A percentile compares a stretch with the other conserved stretches of the same genome.
These are phyloP conservation scores for Porphyrio hochstetteri DNA, from an alignment of 2,113 vertebrate species.

Conservation along the genomic window DNA sequence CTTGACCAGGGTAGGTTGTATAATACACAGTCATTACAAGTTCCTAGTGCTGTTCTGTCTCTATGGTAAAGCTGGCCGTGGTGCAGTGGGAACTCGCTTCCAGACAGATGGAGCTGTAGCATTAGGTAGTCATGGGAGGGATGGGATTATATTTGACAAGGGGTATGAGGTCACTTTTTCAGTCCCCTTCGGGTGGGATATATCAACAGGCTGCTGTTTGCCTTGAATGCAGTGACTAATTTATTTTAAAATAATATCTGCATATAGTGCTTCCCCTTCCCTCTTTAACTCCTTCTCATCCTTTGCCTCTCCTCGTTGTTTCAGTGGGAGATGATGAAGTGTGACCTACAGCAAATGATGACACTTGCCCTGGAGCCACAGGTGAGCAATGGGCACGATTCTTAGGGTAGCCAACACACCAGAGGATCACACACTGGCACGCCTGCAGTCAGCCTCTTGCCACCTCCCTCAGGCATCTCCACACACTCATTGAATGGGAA, in stretches of 20 bases:
- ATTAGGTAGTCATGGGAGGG: slow-evolving; percentile 8
- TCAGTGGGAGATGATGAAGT: not conserved
- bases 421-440: not conserved
- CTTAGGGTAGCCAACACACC: not conserved
- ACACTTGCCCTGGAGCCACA: not conserved
- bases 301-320: not conserved
- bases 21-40: not conserved
- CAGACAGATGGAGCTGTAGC: slow-evolving; percentile 17
- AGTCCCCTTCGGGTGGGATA: slow-evolving; percentile 31
- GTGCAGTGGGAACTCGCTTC: not conserved
- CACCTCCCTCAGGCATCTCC: not conserved
- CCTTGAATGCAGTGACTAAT: not conserved
- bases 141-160: not conserved
- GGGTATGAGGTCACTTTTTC: slow-evolving; percentile 38
- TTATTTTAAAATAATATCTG: not conserved
- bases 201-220: not conserved
- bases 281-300: not conserved
- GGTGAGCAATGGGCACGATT: not conserved
- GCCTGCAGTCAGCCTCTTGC: not conserved
- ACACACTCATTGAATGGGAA: not conserved
- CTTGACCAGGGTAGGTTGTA: not conserved
- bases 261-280: not conserved
- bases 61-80: not conserved
- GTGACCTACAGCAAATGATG: not conserved
- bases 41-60: not conserved